Evolutionary conservation across 2,113 vertebrate species (phyloP), one percentile per base, ranked within the genome.

Genomic region (Andinoacara biseriatus): DNA sequence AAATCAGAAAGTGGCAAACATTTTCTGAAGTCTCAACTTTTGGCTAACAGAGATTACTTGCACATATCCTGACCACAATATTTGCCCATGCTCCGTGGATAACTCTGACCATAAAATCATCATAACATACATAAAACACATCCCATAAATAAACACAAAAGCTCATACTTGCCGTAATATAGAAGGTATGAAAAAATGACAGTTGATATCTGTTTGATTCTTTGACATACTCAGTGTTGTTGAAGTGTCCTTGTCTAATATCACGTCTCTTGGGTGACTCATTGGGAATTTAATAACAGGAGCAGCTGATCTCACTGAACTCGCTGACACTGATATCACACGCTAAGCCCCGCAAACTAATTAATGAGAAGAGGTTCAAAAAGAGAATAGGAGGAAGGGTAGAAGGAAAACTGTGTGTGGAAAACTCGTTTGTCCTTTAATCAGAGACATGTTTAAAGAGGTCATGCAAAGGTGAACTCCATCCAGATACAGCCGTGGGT

Each of bases 201-300:
- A 52, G 46, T 14, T 9, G 67, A 72, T 54, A 8, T 72, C 46
- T 52, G 17, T 33, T 15, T 60, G 54, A 52, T 18, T 52, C 49
- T 63, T 40, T 58, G 18, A 58, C 38, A 38, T 40, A 13, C 14
- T 57, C 0, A 1, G 29, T 62, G 43, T 24, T 78, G 6, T 38
- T 78, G 18, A 80, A 31, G 35, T 61, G 82, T 80, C 86, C 82
- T 82, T 61, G 60, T 78, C 61, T 69, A 20, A 76, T 54, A 26
- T 67, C 69, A 49, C 35, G 4, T 76, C 83, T 89, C 60, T 74
- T 15, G 43, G 38, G 40, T 35, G 38, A 63, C 58, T 87, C 69
- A 84, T 88, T 84, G 80, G n/a, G 60, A 88, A 33, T 88, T 81
- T 74, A 84, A 92, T 85, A 82, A 82, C 54, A 54, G 5, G 3